Evolutionary conservation across 30 jellyfish, hydroid and myxozoan genomes (phyloP).

Genomic region (Pseudorhiza aurosa): DNA sequence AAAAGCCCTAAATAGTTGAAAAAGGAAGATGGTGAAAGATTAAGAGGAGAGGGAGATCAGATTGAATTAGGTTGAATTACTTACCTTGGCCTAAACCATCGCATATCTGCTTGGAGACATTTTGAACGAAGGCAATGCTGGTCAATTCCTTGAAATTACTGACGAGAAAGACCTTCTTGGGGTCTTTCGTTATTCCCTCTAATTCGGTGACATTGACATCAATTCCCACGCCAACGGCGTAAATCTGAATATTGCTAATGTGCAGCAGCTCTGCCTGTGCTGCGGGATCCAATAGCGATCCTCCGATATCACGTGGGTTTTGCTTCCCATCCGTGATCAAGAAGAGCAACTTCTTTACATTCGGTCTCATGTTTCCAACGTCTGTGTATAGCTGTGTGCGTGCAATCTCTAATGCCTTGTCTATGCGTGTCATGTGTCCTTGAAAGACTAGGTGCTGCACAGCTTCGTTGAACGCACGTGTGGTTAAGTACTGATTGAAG

Average conservation of each 20-base stretch:
- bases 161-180: slow-evolving; percentile 37
- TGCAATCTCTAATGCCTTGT: slow-evolving; percentile 56
- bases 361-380: slow-evolving; percentile 26
- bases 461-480: slow-evolving; percentile 35
- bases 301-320: slow-evolving; percentile 38
- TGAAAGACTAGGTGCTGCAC: slow-evolving; percentile 47
- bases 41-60: too few relatives aligned
- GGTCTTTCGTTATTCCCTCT: slow-evolving; percentile 36
- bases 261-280: slow-evolving; percentile 43
- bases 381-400: slow-evolving; percentile 35
- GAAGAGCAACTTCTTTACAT: slow-evolving; percentile 49
- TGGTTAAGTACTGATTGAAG: slow-evolving; percentile 14
- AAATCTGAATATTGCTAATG: slow-evolving; percentile 19
- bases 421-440: slow-evolving; percentile 70
- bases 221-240: slow-evolving; percentile 56
- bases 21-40: too few relatives aligned
- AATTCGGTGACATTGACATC: slow-evolving; percentile 53
- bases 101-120: slow-evolving; percentile 51
- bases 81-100: too few relatives aligned
- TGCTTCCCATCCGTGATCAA: slow-evolving; percentile 77
- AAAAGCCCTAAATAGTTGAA: too few relatives aligned
- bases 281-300: slow-evolving; percentile 23
- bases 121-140: slow-evolving; percentile 30
- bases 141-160: slow-evolving; percentile 43
- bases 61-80: too few relatives aligned